A percentile compares a stretch with the other conserved stretches of the same genome.
Conservation (phyloP, 2,797 vertebrate species). For the Cossypha caffra region DNA sequence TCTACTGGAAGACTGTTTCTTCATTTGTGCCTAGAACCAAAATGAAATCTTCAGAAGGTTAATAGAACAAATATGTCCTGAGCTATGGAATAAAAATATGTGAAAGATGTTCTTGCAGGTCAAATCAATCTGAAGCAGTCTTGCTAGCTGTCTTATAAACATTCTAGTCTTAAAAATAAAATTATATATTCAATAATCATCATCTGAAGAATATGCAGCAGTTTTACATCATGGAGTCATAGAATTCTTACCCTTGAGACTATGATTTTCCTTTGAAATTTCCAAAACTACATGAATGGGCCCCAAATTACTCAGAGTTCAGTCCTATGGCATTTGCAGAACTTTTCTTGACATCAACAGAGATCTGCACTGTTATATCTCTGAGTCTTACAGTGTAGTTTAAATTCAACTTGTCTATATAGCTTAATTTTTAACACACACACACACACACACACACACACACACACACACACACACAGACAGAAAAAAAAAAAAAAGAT, state of each 20-base stretch:
- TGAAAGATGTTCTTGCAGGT: neutral
- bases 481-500: neutral
- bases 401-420: neutral
- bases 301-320: neutral
- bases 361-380: neutral
- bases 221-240: neutral
- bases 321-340: neutral
- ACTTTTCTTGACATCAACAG: neutral
- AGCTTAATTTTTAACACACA: neutral
- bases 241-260: neutral
- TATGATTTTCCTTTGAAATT: neutral
- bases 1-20: neutral
- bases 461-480: too few species aligned
- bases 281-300: neutral
- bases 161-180: neutral
- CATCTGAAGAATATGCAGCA: neutral
- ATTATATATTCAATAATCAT: neutral
- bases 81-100: neutral
- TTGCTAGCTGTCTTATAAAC: neutral
- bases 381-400: neutral
- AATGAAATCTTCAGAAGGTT: neutral
- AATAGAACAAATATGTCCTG: neutral
- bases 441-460: too few species aligned
- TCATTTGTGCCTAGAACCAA: neutral
- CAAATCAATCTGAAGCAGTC: neutral